Base-by-base conservation (phyloP, 2,113 vertebrate species). In the Pycnonotus jocosus region DNA sequence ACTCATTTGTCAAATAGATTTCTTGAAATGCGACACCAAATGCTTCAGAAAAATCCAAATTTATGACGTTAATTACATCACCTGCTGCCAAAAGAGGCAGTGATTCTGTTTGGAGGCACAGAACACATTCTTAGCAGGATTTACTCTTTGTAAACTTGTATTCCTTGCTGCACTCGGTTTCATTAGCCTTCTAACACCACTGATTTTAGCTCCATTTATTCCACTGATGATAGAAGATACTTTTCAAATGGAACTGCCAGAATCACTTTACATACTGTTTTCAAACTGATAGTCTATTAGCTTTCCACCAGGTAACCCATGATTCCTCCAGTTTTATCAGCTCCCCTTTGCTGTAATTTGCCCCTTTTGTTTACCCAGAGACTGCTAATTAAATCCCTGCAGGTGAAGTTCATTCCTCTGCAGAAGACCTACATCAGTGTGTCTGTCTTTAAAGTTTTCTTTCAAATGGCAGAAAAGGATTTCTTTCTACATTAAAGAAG, bases 181-280 rank as follows among this genome's bases (percentile, higher is more conserved):
- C 92, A 88, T 90, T 90, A 93, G 81, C 74, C 60, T 80, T 38
- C 82, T 84, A 95, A 91, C 80, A 86, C 84, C 69, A 35, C 48
- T 44, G 88, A 86, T 90, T 94, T 96, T 83, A 94, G 53, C 60
- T 92, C 88, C 80, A 78, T 92, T 93, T 96, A 84, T 92, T 94
- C 61, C 82, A 72, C 88, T 96, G 82, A 96, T 81, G 86, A 95
- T 50, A 90, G 82, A 90, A 95, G 88, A 65, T 94, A 79, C 81
- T 95, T 92, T 87, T 95, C 83, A 91, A 95, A 95, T 88, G 65
- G 93, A 97, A 87, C 94, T 89, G 91, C 83, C 91, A 95, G 84
- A 86, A 93, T 84, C 69, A 79, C 88, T 93, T 80, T 90, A 65
- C 93, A 93, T 86, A 95, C 85, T 80, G 88, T 68, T 94, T 92